These are phyloP conservation scores for Drosophila monieri DNA, from an alignment of 2,888 invertebrate species.

Conservation along the genomic window DNA sequence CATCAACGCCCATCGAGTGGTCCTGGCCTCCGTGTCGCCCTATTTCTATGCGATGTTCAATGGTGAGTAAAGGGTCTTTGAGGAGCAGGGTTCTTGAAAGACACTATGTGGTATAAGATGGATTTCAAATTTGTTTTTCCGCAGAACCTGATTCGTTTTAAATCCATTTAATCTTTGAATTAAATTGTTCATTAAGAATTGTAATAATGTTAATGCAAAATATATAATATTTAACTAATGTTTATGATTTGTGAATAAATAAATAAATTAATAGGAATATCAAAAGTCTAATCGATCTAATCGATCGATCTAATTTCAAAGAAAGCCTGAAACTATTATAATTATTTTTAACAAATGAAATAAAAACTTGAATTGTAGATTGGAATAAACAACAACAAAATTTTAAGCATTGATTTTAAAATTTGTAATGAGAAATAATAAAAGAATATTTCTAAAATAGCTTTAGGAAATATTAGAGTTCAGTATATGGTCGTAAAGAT, in stretches of 20 bases:
- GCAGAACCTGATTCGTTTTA: neutral
- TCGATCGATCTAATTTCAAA: too few species aligned
- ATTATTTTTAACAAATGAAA: too few species aligned
- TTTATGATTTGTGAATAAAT: too few species aligned
- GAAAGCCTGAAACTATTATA: too few species aligned
- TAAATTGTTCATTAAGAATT: too few species aligned
- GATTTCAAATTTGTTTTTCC: neutral
- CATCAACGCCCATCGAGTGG: constrained; percentile 89
- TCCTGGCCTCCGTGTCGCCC: constrained; percentile 90
- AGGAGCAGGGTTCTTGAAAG: neutral
- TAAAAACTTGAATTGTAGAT: neutral
- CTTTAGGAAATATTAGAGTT: neutral
- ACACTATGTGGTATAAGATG: neutral
- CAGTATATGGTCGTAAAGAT: too few species aligned
- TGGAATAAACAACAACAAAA: neutral
- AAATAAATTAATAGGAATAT: too few species aligned
- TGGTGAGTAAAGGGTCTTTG: constrained; percentile 75
- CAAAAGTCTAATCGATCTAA: too few species aligned
- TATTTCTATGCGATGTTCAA: constrained; percentile 89
- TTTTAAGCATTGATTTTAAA: neutral
- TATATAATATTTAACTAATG: too few species aligned
- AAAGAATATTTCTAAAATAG: neutral
- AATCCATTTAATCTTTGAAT: too few species aligned
- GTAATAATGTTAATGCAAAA: too few species aligned
- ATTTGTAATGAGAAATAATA: neutral